Base-by-base conservation (phyloP, 1,140 invertebrate species). In the Odontomachus brunneus region DNA sequence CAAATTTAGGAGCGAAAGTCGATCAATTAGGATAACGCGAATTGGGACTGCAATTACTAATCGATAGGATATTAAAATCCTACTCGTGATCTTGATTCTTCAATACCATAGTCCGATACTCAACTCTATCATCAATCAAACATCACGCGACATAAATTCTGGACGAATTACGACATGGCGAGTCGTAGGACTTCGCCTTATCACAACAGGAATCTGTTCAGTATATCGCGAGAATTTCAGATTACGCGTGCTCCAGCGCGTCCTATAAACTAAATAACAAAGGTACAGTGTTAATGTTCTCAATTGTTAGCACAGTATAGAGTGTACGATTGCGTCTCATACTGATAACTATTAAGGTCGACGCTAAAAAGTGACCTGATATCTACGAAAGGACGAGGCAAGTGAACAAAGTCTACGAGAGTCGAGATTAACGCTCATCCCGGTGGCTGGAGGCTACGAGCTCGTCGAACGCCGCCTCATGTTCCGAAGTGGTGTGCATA, bases 381-480 rank as follows among this genome's bases (percentile, higher is more conserved):
- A 38, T n/a, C 7, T 29, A 26, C 51, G 4, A 12, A 7, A 75
- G 3, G 51, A 84, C 51, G 74, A 84, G 2, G 59, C 11, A 24
- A 49, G 53, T 9, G 17, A n/a, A n/a, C n/a, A n/a, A n/a, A n/a
- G n/a, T n/a, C n/a, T n/a, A 60, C 55, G 22, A 33, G 17, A 3
- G n/a, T n/a, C 44, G 55, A 74, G 74, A 38, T 60, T 60, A 82
- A 14, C 63, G 75, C 22, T 57, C 22, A 59, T 69, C 12, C 38
- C 9, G 38, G 17, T 57, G 75, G 9, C 65, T 51, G 0, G 84
- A 75, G 12, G 48, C 87, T 24, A 93, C 84, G 12, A 89, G 51
- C 88, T 95, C 95, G 87, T 97, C 96, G 87, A 97, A 96, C 63
- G 95, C 94, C 82, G 92, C 93, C 91, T 97, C 96, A 73, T 96